A percentile compares a stretch with the other conserved stretches of the same genome.
These are phyloP conservation scores for Hypomecis atomaria DNA, from an alignment of 2,888 invertebrate genomes.

Conservation along the genomic window DNA sequence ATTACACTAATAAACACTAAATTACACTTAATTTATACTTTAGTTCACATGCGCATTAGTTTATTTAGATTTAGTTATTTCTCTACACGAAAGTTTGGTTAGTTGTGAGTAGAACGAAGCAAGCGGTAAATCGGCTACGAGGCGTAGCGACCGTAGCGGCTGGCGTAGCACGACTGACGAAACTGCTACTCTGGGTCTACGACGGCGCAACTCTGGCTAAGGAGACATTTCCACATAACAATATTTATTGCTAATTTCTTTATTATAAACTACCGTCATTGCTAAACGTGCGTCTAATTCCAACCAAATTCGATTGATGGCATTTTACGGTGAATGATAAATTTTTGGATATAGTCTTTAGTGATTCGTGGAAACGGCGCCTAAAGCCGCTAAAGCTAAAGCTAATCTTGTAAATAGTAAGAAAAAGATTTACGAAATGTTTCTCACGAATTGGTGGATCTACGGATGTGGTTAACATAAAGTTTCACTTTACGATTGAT, in stretches of 20 bases:
- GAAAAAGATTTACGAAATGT: constrained; percentile 55
- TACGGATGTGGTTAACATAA: constrained; percentile 43
- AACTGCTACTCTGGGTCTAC: constrained; percentile 56
- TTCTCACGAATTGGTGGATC: constrained; percentile 48
- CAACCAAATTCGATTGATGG: background rate
- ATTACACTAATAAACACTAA: constrained; percentile 54
- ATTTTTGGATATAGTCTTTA: too few relatives aligned
- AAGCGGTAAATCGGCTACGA: constrained; percentile 51
- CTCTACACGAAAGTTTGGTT: constrained; percentile 50
- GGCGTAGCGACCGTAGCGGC: constrained; percentile 65
- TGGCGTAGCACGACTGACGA: constrained; percentile 69
- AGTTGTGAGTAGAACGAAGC: constrained; percentile 53
- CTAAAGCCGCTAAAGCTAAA: constrained; percentile 28
- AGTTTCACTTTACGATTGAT: constrained; percentile 44
- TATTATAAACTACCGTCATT: background rate
- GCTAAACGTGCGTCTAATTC: background rate
- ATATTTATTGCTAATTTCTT: constrained; percentile 4
- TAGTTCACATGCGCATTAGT: constrained; percentile 48
- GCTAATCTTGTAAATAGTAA: constrained; percentile 59
- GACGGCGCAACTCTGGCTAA: constrained; percentile 68
- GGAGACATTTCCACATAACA: constrained; percentile 34
- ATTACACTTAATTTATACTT: constrained; percentile 49
- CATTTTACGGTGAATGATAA: too few relatives aligned
- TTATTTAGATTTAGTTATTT: constrained; percentile 30
- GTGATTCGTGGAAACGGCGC: background rate